Base-by-base conservation (phyloP, 2,113 vertebrate genomes). In the Saccopteryx leptura region DNA sequence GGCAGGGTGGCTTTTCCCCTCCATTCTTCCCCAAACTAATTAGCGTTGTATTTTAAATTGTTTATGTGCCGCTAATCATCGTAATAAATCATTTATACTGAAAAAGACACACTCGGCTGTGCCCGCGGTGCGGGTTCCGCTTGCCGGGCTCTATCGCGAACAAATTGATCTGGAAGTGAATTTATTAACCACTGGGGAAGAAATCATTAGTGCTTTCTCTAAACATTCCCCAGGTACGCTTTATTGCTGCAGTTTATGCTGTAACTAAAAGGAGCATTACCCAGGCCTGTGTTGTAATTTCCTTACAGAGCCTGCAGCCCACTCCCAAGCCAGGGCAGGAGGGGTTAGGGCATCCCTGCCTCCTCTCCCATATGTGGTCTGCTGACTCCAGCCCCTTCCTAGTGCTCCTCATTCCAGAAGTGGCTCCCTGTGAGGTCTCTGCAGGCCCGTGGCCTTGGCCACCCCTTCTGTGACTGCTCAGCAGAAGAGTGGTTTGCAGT, bases 51-150 rank as follows among this genome's bases (percentile, higher is more conserved):
- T 98, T 99, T 99, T 99, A 98, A 99, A 99, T 99, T 99, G 98
- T 99, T 99, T 99, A 99, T 99, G 98, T 99, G 98, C 98, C 96
- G 98, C 98, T 99, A 98, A 99, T 99, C 98, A 98, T 98, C 97
- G 98, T 98, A 98, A 99, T 99, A 99, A 99, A 99, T 99, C 99
- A 99, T 99, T 98, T 98, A 99, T 98, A 98, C 98, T 97, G 98
- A 98, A 98, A 98, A 98, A 98, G 99, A 99, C 98, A 99, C 98
- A 98, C 98, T 98, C 97, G 98, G 98, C 98, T 98, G 98, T 98
- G 98, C 98, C 98, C 92, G 97, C 98, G 98, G 91, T 94, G 98
- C 98, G 98, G 98, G 98, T 99, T 99, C 98, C 98, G 98, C 98
- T 99, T 98, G 98, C 98, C 96, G 97, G 98, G 99, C 98, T 99